phyloP scores from a whole-genome alignment of 2,797 vertebrate species.

The Toxotes lorentzi region DNA sequence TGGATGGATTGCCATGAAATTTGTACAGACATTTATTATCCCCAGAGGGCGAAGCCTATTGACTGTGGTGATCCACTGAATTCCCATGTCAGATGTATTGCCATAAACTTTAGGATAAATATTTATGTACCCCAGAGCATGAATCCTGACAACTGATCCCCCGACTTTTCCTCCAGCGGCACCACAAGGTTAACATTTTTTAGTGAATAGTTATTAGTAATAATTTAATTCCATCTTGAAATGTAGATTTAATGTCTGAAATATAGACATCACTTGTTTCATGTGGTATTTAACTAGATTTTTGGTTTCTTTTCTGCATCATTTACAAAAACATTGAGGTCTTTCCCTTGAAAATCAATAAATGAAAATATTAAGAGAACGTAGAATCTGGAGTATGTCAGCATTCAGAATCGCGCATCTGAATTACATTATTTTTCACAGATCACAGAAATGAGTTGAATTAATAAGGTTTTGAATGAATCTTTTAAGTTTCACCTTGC shows the following conservation, averaged over 20 bases:
- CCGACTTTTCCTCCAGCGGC: neutral
- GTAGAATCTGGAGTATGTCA: neutral
- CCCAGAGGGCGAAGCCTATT: neutral
- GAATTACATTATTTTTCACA: conserved; percentile 23
- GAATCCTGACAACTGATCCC: neutral
- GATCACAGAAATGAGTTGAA: conserved; percentile 28
- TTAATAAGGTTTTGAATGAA: conserved; percentile 19
- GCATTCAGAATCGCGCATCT: conserved; percentile 3
- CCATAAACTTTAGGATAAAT: neutral
- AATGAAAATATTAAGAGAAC: conserved; percentile 9
- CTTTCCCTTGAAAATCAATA: conserved; percentile 5
- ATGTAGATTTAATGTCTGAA: neutral
- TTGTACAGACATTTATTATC: neutral
- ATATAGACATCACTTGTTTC: neutral
- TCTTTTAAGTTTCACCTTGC: conserved; percentile 46
- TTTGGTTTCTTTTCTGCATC: neutral
- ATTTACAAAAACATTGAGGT: conserved; percentile 3
- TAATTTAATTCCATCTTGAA: neutral
- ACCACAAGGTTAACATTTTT: neutral
- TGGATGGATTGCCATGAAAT: neutral
- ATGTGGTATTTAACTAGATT: neutral
- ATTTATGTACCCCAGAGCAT: neutral
- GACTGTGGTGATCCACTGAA: neutral
- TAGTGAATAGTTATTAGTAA: neutral
- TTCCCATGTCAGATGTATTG: neutral